Evolutionary conservation across 2,797 vertebrate species (phyloP), one percentile per base, ranked within the genome.

Genomic region (Manis javanica): DNA sequence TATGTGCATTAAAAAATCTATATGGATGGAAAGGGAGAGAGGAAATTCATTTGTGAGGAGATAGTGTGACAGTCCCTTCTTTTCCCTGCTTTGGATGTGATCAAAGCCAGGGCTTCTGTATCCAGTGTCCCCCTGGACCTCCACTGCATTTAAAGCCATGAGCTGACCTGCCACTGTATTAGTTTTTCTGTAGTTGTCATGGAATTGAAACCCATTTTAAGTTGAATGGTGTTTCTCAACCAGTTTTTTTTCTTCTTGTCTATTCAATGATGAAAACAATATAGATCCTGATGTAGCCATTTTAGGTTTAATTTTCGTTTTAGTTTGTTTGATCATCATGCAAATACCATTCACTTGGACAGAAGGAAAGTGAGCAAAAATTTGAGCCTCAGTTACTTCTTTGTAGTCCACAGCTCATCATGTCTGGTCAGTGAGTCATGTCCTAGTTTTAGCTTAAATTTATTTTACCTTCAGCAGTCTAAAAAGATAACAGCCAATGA

Each of bases 401-500:
- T 31, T 64, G 85, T 64, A 24, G 66, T 64, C 18, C 51, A 0
- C 23, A 61, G 86, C 34, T 86, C 53, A 29, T 74, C 34, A 59
- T 37, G 46, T 94, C 71, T 93, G 51, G 42, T 61, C 39, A 39
- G 19, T 34, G 61, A 69, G 23, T 90, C 24, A 31, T 53, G 61
- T 26, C 6, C 53, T 64, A 85, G 57, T 92, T 97, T 90, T 53
- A 91, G 79, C 59, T 72, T 84, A 64, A 19, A 46, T 89, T 85
- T 31, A 82, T 90, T 86, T 78, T 87, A 39, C 72, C 79, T 94
- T 64, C 64, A 46, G 59, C 31, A 59, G 16, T 69, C 39, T 55
- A 46, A 83, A 61, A 89, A 49, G 74, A 55, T 42, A 51, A 18
- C 51, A 46, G 46, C 9, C 46, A 53, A 7, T 39, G 51, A 31